Evolutionary conservation across 2,797 vertebrate species (phyloP), one percentile per base, ranked within the genome.

Genomic region (Ataeniobius toweri): DNA sequence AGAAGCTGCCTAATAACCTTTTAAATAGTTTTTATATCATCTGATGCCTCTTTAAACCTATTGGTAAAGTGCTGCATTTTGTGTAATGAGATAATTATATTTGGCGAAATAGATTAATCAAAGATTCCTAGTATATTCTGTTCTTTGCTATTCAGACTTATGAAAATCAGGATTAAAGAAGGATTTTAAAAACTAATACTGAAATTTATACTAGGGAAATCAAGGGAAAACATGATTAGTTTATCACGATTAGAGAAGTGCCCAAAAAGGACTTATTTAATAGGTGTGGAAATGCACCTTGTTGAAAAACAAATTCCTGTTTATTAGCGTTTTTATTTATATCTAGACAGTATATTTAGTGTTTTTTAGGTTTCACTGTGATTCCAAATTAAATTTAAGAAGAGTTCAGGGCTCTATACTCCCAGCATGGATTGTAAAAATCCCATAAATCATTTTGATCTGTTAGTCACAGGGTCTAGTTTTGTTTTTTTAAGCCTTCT

Each of bases 401-500:
- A 24, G 24, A 22, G 28, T 12, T 69, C 2, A 56, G 10, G 14
- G 50, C 16, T 28, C 7, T 12, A 13, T 59, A 69, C 6, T 55
- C 41, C 13, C 44, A 36, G n/a, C 65, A 56, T 9, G 51, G 75
- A 28, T 24, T 58, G 41, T 22, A 46, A 76, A 22, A 44, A 46
- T 28, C 18, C n/a, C 28, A 68, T 44, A 14, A 58, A 56, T 48
- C 65, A 18, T 44, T 8, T 20, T 68, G 58, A 0, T 48, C 44
- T 77, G 67, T 39, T 69, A 1, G 44, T 72, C 50, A 65, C 10
- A 77, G 74, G 26, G 48, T 70, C 7, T 56, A 5, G 55, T 71
- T 76, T 69, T 53, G 46, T 36, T 65, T 83, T 51, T 14, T 24
- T 58, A 48, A 39, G 18, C 18, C 3, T 39, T 51, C 13, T 58